These are phyloP conservation scores for Mus caroli DNA, from an alignment of 2,797 vertebrate species.

Conservation along the genomic window DNA sequence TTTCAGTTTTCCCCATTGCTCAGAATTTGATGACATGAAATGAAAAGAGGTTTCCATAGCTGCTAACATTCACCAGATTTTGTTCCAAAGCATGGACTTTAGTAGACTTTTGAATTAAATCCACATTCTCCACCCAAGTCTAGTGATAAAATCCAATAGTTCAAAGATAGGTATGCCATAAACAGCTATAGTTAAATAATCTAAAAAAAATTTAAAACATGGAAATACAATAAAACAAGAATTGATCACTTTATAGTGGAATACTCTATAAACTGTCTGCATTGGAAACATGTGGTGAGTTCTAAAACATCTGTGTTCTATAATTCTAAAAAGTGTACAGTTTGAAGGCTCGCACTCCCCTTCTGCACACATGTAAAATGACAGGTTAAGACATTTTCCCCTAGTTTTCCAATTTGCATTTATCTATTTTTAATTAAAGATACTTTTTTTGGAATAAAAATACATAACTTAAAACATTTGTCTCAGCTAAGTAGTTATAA, in stretches of 20 bases:
- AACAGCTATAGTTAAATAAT: slow-evolving; percentile 82
- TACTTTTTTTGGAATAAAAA: slow-evolving; percentile 37
- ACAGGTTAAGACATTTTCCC: slow-evolving; percentile 34
- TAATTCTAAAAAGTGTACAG: slow-evolving; percentile 82
- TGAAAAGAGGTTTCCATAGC: slow-evolving; percentile 75
- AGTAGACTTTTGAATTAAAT: slow-evolving; percentile 83
- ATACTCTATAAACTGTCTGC: slow-evolving; percentile 81
- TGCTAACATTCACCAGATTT: slow-evolving; percentile 77
- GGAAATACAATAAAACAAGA: slow-evolving; percentile 84
- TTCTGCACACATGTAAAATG: not conserved
- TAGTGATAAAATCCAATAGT: slow-evolving; percentile 77
- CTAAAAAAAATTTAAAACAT: slow-evolving; percentile 75
- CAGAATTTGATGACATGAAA: slow-evolving; percentile 71
- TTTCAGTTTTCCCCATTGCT: slow-evolving; percentile 79
- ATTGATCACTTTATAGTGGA: slow-evolving; percentile 81
- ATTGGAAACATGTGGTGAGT: slow-evolving; percentile 82
- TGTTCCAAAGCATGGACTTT: slow-evolving; percentile 76
- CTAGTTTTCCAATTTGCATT: slow-evolving; percentile 27
- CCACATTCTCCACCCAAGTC: slow-evolving; percentile 68
- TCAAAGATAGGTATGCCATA: slow-evolving; percentile 84
- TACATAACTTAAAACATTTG: slow-evolving; percentile 4
- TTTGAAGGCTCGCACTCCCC: slow-evolving; percentile 64
- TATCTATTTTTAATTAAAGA: slow-evolving; percentile 62
- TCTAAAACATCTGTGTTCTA: slow-evolving; percentile 84
- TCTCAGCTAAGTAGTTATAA: not conserved